These are phyloP conservation scores for Phortica magna DNA, from an alignment of 2,888 invertebrate genomes.

Conservation along the genomic window DNA sequence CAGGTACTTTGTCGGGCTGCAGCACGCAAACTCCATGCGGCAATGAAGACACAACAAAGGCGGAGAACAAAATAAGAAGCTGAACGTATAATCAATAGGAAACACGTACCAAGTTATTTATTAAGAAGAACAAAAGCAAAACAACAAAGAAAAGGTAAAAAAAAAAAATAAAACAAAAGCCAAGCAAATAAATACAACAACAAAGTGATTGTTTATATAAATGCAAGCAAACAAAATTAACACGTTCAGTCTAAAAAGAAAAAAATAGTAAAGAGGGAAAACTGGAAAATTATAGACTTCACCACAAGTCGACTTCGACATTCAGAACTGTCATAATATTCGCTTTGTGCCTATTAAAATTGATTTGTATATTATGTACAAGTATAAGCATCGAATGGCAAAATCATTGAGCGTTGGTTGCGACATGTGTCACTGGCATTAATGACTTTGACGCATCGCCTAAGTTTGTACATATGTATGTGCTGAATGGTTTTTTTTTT, in stretches of 20 bases:
- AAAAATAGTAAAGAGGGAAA: not conserved
- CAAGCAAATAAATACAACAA: no score
- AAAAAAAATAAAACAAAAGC: not conserved
- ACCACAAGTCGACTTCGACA: not conserved
- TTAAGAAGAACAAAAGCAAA: not conserved
- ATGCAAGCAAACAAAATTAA: not conserved
- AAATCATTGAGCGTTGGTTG: slow-evolving; percentile 11
- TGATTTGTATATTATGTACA: not conserved
- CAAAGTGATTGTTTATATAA: slow-evolving; percentile 5
- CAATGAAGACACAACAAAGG: not conserved
- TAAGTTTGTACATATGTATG: no score
- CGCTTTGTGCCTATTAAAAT: not conserved
- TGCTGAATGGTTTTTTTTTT: not conserved
- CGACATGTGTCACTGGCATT: slow-evolving; percentile 5
- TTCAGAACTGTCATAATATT: not conserved
- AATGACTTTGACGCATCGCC: slow-evolving; percentile 29
- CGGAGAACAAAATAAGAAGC: not conserved
- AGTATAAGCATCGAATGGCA: not conserved
- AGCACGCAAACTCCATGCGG: not conserved
- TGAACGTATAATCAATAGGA: slow-evolving; percentile 1
- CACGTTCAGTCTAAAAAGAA: not conserved
- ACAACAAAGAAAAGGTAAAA: not conserved
- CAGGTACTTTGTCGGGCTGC: slow-evolving; percentile 16
- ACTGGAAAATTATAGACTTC: not conserved
- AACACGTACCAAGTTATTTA: slow-evolving; percentile 32